Conservation (phyloP, 1,140 invertebrate species). For the Yoshiicerus persimilis region DNA sequence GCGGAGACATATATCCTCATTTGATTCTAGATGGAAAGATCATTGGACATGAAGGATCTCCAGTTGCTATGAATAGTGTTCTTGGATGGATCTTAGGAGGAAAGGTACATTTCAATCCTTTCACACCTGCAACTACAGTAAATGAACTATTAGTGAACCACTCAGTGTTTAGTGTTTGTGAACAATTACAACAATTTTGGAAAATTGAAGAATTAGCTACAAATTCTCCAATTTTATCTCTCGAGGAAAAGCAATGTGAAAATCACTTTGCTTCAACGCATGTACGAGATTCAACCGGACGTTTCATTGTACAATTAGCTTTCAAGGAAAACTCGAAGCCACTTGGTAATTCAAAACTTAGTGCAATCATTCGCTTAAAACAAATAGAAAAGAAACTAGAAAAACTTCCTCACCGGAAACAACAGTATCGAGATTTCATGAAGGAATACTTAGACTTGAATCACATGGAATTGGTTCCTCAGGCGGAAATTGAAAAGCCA, state of each 20-base stretch:
- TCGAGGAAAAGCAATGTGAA: slow-evolving; percentile 44
- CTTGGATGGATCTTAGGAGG: not conserved
- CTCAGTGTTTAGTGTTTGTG: not conserved
- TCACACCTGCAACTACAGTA: too few relatives aligned
- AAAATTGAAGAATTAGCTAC: slow-evolving; percentile 46
- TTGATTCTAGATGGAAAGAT: not conserved
- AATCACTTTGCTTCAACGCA: slow-evolving; percentile 45
- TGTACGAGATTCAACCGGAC: slow-evolving; percentile 33
- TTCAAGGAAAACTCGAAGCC: slow-evolving; percentile 41
- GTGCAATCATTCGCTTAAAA: slow-evolving; percentile 43
- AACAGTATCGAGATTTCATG: slow-evolving; percentile 51
- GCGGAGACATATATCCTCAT: not conserved
- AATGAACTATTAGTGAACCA: not conserved
- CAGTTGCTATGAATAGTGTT: not conserved
- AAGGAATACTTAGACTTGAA: slow-evolving; percentile 49
- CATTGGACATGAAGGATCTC: not conserved
- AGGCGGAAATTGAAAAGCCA: not conserved
- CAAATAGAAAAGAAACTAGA: slow-evolving; percentile 45
- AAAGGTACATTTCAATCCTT: not conserved
- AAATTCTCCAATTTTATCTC: not conserved
- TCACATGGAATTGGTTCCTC: slow-evolving; percentile 48
- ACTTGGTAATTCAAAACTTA: slow-evolving; percentile 39
- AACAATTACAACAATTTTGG: slow-evolving; percentile 51
- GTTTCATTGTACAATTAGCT: slow-evolving; percentile 46
- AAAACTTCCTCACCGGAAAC: slow-evolving; percentile 33